Percentiles rank a stretch among this genome's conserved stretches.
Evolutionary conservation across 1,140 invertebrate genomes (phyloP).

Genomic region (Chymomyza costata): DNA sequence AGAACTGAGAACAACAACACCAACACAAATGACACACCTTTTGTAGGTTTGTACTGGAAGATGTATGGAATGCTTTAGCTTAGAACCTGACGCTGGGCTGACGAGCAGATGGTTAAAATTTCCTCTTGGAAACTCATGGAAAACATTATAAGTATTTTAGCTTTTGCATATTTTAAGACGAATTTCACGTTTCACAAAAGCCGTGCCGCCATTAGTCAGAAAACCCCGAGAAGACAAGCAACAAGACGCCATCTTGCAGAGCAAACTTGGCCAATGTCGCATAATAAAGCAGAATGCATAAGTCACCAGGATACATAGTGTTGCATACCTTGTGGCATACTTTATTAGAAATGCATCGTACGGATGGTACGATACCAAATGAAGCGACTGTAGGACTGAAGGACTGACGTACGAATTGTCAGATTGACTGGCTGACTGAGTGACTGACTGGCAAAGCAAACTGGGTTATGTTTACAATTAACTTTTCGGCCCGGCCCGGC

Average conservation of each 20-base stretch:
- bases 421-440: conserved; percentile 20
- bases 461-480: conserved; percentile 71
- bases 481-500: conserved; percentile 50
- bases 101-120: no score
- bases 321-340: conserved; percentile 11
- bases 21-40: conserved; percentile 22
- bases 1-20: conserved; percentile 30
- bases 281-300: conserved; percentile 57
- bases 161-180: conserved; percentile 60
- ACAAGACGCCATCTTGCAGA: conserved; percentile 11
- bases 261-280: conserved; percentile 35
- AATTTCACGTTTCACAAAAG: no score
- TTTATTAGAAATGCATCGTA: no score
- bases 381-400: no score
- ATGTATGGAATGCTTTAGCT: no score
- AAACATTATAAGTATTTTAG: conserved; percentile 68
- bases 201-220: conserved; percentile 51
- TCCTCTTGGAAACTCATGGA: no score
- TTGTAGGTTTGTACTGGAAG: no score
- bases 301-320: conserved; percentile 31
- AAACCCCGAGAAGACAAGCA: conserved; percentile 8
- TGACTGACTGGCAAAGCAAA: conserved; percentile 24
- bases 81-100: no score
- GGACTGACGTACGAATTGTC: no score
- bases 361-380: no score